These are phyloP conservation scores for Harmothoe impar DNA, from an alignment of 2,888 invertebrate species.

Conservation along the genomic window DNA sequence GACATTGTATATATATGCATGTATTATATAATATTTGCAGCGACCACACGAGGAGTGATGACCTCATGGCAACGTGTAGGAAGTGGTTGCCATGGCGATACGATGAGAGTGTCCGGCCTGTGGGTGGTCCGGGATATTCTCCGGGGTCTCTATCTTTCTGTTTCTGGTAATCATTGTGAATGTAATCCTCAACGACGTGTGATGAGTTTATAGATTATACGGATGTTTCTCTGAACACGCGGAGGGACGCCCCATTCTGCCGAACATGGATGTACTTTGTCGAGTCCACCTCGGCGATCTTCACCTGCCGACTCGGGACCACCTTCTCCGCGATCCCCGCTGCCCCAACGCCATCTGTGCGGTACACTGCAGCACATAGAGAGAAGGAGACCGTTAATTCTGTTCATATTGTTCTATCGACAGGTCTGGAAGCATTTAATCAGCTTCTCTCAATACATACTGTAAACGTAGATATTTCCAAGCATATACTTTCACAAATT, in stretches of 20 bases:
- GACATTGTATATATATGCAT: no score
- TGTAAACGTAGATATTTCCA: no score
- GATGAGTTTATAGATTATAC: conserved; percentile 74
- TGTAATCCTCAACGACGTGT: neutral
- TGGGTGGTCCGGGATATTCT: neutral
- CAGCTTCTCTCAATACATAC: no score
- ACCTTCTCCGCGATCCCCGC: neutral
- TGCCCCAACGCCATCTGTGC: neutral
- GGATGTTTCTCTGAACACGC: conserved; percentile 83
- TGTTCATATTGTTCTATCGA: no score
- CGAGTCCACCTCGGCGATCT: conserved; percentile 81
- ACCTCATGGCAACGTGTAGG: neutral
- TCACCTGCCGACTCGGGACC: conserved; percentile 76
- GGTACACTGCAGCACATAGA: conserved; percentile 11
- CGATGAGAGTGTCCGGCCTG: neutral
- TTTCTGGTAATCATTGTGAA: neutral
- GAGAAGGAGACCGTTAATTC: no score
- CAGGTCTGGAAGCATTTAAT: no score
- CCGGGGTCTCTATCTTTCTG: neutral
- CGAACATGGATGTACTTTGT: conserved; percentile 84
- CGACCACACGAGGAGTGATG: conserved; percentile 2
- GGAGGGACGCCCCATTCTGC: conserved; percentile 82
- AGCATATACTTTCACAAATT: no score
- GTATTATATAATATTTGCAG: neutral
- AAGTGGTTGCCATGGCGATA: conserved; percentile 18